Evolutionary conservation across 1,140 invertebrate genomes (phyloP), one percentile per base, ranked within the genome.

Genomic region (Brachystomella parvula): DNA sequence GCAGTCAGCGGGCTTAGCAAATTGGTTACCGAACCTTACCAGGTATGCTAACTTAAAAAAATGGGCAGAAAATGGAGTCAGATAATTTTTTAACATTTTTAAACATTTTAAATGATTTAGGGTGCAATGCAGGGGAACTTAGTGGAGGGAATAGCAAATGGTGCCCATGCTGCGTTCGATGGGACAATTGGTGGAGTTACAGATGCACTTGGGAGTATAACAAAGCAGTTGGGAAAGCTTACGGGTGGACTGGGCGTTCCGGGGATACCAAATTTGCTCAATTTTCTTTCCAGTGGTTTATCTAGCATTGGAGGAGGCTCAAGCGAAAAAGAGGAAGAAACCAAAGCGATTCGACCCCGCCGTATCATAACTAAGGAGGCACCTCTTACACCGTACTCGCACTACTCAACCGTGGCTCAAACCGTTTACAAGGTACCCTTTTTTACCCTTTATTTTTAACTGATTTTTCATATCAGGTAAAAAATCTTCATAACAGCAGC

Each of bases 41-140:
- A 29, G 26, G 57, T 59, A n/a, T n/a, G n/a, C n/a, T n/a, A n/a
- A n/a, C n/a, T 12, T 12, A 12, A 12, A 9, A 17, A 6, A 17
- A 9, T 17, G 6, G 9, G 49, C 15, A 17, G 15, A 9, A 17
- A 56, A 56, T 56, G 49, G 15, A 26, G 9, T 56, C 24, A 17
- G 15, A 44, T 44, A 44, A 44, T 12, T 56, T 56, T 56, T 6
- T 56, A 53, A 26, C 15, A 15, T 15, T 53, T n/a, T n/a, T 12
- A 6, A 21, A 53, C 49, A 12, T 26, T 15, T 9, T 15, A 9
- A 24, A 12, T 53, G 9, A 53, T n/a, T 53, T 24, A 31, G 58
- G 58, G 58, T 15, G 58, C 58, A 33, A 26, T 60, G 58, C 3
- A 60, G 17, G 58, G 58, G 17, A 29, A 33, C 21, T 31, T 60